These are phyloP conservation scores for Mesembrinibis cayennensis DNA, from an alignment of 2,113 vertebrate genomes.

Conservation along the genomic window DNA sequence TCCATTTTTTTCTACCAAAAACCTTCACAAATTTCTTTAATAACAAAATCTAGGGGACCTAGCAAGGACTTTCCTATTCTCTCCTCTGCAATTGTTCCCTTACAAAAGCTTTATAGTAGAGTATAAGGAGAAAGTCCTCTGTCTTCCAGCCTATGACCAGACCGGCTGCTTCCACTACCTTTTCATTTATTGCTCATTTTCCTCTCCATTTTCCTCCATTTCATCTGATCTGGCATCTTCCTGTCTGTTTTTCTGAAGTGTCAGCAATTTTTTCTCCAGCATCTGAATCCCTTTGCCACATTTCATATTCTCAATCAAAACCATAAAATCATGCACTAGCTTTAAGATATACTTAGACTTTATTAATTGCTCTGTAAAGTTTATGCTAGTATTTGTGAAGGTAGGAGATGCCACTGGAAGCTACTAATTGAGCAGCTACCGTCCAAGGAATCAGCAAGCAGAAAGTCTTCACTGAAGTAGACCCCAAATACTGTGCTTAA, in stretches of 20 bases:
- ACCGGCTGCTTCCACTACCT: background rate
- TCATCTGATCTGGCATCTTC: background rate
- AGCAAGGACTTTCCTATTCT: background rate
- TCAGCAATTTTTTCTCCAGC: background rate
- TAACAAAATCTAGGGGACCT: background rate
- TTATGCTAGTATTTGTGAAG: background rate
- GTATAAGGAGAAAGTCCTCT: background rate
- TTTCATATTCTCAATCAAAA: background rate
- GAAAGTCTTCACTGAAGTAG: background rate
- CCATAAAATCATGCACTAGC: background rate
- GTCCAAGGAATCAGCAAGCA: background rate
- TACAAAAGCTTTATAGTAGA: background rate
- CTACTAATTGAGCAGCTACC: background rate
- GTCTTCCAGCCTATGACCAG: background rate
- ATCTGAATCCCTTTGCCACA: background rate
- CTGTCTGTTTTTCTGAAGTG: background rate
- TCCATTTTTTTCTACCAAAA: background rate
- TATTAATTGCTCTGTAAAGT: background rate
- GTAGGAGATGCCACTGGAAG: background rate
- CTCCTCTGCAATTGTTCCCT: background rate
- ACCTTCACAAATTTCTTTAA: background rate
- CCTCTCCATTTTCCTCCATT: background rate
- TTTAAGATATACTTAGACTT: background rate
- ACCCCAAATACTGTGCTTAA: background rate
- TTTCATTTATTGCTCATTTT: background rate